Base-by-base conservation (phyloP, 2,888 invertebrate genomes). In the Xestobium rufovillosum region DNA sequence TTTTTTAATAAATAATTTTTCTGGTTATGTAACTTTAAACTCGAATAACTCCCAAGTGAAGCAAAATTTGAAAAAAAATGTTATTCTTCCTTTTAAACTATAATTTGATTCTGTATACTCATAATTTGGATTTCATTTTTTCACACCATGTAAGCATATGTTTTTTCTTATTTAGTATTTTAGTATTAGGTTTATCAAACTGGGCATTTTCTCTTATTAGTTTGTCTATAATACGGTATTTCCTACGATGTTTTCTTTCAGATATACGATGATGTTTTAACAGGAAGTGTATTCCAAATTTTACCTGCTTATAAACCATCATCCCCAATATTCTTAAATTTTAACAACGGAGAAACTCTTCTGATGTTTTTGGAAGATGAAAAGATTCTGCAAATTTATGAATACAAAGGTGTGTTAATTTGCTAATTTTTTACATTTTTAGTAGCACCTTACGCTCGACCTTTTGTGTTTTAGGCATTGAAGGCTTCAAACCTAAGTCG, bases 211-310 rank as follows among this genome's bases (percentile, higher is more conserved):
- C n/a, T n/a, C n/a, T n/a, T n/a, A n/a, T n/a, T n/a, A n/a, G n/a
- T n/a, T n/a, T n/a, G n/a, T n/a, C n/a, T n/a, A n/a, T n/a, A n/a
- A n/a, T n/a, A n/a, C n/a, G n/a, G n/a, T n/a, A n/a, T n/a, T n/a
- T n/a, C n/a, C n/a, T n/a, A n/a, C n/a, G n/a, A n/a, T n/a, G n/a
- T 28, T 10, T 31, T 36, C 28, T 60, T 59, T 14, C 50, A 67
- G 63, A 61, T 73, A 34, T 71, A 69, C 47, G 59, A 66, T 42
- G 65, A 73, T 50, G 54, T 64, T 2, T 46, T 58, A 3, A 56
- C 55, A 9, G 71, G 67, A 2, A 63, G 61, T 30, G 47, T 76
- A 11, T 66, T 71, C 43, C 75, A 77, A 45, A 68, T 68, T 31
- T 62, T 78, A 34, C 48, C 60, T 3, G 61, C 69, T 0, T 59